Percentiles rank a stretch among this genome's conserved stretches.
Conservation (phyloP, 2,113 vertebrate species). For the Camelus dromedarius region DNA sequence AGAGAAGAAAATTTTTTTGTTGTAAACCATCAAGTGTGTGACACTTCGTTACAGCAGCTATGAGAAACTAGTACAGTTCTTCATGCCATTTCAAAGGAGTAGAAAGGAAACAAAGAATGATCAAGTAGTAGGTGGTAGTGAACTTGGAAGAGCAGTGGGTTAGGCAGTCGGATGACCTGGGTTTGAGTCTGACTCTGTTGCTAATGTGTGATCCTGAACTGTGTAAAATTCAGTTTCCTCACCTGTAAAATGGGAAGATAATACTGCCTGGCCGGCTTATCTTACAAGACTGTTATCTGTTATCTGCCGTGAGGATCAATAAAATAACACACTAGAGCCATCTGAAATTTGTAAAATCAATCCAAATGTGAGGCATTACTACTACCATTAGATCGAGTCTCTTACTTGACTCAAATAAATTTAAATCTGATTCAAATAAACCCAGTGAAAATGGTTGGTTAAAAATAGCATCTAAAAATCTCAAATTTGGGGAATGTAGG, state of each 20-base stretch:
- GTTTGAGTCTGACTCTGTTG: background rate
- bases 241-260: background rate
- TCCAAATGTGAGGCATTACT: background rate
- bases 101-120: constrained; percentile 21
- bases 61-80: background rate
- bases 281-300: background rate
- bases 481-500: constrained; percentile 5
- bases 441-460: background rate
- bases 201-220: background rate
- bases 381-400: background rate
- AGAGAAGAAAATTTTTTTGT: background rate
- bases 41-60: background rate
- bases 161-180: background rate
- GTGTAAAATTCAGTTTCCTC: background rate
- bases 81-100: background rate
- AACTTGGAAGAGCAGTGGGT: background rate
- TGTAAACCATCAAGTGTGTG: background rate
- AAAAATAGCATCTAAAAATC: constrained; percentile 37
- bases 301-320: background rate
- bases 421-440: constrained; percentile 33
- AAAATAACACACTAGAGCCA: background rate
- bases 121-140: background rate
- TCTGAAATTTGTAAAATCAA: constrained; percentile 14
- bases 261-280: background rate
- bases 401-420: background rate